Base-by-base conservation (phyloP, 1,140 invertebrate species). In the Panagrolaimus sp. region DNA sequence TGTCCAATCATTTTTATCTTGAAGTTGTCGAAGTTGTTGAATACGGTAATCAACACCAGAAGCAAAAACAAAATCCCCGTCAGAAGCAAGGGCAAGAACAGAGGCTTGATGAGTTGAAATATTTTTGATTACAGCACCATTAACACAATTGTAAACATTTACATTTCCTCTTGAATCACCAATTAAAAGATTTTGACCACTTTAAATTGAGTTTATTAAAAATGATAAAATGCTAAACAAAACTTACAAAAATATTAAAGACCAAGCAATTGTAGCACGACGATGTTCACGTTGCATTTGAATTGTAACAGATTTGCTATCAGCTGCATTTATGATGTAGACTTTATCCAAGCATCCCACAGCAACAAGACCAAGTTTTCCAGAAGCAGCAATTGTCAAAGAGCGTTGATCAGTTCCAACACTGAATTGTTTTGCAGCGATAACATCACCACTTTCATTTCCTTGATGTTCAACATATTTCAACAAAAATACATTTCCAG, bases 31-130 rank as follows among this genome's bases (percentile, higher is more conserved):
- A 15, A 76, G 17, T 10, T 80, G 64, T 71, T 77, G 75, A 26
- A 77, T 77, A 17, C 75, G 63, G 24, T 80, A 69, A 68, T 77
- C 75, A 5, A 65, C 69, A 7, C 75, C 75, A 12, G 77, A 52
- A 12, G 73, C 76, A 65, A 72, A 77, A 0, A 77, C 69, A 8
- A 24, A 38, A 32, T 43, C 67, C 9, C 73, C 74, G 28, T 75
- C 48, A 6, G 73, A 52, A 10, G 68, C 52, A 10, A 77, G 17
- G 8, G 73, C 26, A 17, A 78, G 44, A 48, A 77, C 45, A 38
- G 62, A 58, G 0, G 64, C 66, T 43, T 79, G 63, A 45, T 78
- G 77, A 17, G 72, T 55, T 32, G 63, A 38, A 5, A 77, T 65
- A n/a, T 62, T 67, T 77, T 76, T 77, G n/a, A 72, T 73, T 24